Percentiles rank a stretch among this genome's conserved stretches.
phyloP scores from a whole-genome alignment of 2,113 vertebrate genomes.

The Terrapene triunguis region DNA sequence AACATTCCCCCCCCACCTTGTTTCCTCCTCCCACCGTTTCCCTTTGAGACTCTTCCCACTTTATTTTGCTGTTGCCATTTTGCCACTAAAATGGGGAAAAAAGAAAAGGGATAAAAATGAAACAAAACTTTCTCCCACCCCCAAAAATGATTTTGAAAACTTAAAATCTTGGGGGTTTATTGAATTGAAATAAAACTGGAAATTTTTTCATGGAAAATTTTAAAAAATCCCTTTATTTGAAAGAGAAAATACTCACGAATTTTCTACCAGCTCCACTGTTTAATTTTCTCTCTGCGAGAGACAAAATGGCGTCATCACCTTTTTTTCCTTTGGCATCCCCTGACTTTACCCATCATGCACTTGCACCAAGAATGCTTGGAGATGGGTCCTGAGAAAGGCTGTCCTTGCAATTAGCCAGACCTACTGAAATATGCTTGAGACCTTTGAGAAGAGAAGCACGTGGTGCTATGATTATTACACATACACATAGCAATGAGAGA shows the following conservation, averaged over 20 bases:
- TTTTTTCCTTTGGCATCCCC: neutral
- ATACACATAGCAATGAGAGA: too few relatives aligned
- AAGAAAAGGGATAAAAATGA: neutral
- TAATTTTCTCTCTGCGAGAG: neutral
- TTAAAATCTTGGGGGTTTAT: neutral
- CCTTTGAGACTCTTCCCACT: neutral
- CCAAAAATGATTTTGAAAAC: neutral
- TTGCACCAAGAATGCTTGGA: neutral
- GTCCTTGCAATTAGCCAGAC: neutral
- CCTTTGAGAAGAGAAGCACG: neutral
- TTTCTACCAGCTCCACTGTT: neutral
- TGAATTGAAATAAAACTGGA: neutral
- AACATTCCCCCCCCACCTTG: neutral
- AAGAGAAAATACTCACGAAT: neutral
- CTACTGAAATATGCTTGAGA: neutral
- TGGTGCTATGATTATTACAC: neutral
- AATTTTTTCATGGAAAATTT: neutral
- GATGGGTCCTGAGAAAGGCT: neutral
- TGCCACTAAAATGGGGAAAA: neutral
- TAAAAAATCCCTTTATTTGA: accelerated
- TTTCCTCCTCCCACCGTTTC: neutral
- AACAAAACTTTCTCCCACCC: neutral
- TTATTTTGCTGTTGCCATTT: neutral
- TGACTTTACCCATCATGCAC: neutral
- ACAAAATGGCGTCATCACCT: accelerated